These are phyloP conservation scores for Eilema sororculum DNA, from an alignment of 2,888 invertebrate genomes.

Conservation along the genomic window DNA sequence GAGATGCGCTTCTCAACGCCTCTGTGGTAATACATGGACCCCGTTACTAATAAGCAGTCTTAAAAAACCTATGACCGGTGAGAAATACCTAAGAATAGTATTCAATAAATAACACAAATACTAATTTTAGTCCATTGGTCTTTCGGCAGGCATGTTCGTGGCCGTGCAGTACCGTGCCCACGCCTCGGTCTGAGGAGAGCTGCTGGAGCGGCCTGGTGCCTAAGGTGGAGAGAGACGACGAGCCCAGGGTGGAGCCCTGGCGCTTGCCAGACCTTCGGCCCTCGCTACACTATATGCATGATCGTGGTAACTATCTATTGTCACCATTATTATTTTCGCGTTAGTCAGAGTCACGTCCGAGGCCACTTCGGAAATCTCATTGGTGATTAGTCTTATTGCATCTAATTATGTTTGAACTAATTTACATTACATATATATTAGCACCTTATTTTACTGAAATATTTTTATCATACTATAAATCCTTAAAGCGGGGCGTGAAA, in stretches of 20 bases:
- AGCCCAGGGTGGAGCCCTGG: constrained; percentile 77
- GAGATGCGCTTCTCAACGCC: too few relatives aligned
- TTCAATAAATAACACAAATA: background rate
- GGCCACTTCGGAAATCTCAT: too few relatives aligned
- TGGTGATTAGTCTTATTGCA: too few relatives aligned
- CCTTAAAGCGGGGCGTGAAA: too few relatives aligned
- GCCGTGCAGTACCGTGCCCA: constrained; percentile 71
- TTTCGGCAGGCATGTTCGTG: constrained; percentile 72
- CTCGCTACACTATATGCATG: constrained; percentile 75
- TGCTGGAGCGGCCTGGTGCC: constrained; percentile 80
- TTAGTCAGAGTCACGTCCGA: too few relatives aligned
- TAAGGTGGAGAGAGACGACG: constrained; percentile 77
- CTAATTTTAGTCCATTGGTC: background rate
- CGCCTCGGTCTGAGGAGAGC: constrained; percentile 67
- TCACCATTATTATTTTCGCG: background rate
- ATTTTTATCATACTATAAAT: too few relatives aligned
- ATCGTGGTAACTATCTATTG: constrained; percentile 65
- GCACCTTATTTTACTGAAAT: too few relatives aligned
- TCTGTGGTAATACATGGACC: too few relatives aligned
- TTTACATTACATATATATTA: too few relatives aligned
- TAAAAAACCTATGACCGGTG: too few relatives aligned
- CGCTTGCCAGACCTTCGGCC: constrained; percentile 79
- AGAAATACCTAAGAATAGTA: background rate
- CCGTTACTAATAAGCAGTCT: too few relatives aligned
- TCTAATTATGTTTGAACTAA: too few relatives aligned